Evolutionary conservation across 1,140 invertebrate genomes (phyloP), one percentile per base, ranked within the genome.

Genomic region (silkworm (Bombyx mori)): DNA sequence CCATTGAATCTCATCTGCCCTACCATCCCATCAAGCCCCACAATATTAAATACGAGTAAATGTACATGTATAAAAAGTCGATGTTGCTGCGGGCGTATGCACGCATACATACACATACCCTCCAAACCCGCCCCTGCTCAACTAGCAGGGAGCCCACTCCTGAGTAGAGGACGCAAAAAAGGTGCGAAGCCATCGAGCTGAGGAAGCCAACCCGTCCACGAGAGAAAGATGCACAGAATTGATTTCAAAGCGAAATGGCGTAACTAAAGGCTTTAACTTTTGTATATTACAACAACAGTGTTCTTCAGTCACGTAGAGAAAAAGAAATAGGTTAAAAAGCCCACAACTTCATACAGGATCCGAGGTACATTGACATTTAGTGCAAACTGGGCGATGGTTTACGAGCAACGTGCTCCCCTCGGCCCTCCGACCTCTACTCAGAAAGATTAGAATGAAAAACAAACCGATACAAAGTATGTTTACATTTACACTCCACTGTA

Each of bases 281-380:
- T 35, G 2, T 35, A 35, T 5, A 35, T 53, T 47, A 48, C 46
- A 43, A 51, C 46, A 47, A 47, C 45, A 47, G 6, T 10, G 45
- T 47, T 47, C 6, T 47, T 47, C 2, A 47, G 8, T 10, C 45
- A 47, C n/a, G 8, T 47, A 47, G n/a, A 47, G 8, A 12, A 10
- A 3, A 47, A 47, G 2, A 10, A 47, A 12, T 12, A 3, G 2
- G 45, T 47, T 47, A 47, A 47, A 47, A 47, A 47, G 45, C 45
- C 8, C 6, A 47, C 45, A 51, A 9, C 26, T 51, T 10, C 50
- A 8, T 1, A 51, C 22, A 35, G 50, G 45, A 47, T 60, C 54
- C 52, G 62, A 69, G 66, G 74, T 75, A 74, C 73, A 75, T 76
- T 81, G 80, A 84, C 77, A 80, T 80, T 82, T 80, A 84, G 74